Evolutionary conservation across 2,113 vertebrate genomes (phyloP).

Genomic region (Bambusicola thoracicus): DNA sequence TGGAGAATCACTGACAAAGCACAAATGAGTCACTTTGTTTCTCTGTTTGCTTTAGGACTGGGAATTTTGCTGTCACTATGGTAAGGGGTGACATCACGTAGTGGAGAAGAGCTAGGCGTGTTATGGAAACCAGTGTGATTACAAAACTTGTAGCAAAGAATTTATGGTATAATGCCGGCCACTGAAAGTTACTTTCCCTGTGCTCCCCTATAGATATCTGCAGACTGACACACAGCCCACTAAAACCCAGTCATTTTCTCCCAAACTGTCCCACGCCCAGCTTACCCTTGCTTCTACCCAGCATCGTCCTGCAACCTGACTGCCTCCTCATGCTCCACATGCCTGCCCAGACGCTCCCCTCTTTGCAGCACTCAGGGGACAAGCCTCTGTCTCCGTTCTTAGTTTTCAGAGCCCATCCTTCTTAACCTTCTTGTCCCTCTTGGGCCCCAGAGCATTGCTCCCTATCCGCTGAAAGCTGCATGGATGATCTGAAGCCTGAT

Average conservation of each 20-base stretch:
- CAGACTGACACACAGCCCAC: background rate
- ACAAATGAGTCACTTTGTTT: slow-evolving; percentile 30
- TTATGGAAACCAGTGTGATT: background rate
- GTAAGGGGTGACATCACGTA: background rate
- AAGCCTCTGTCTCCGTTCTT: background rate
- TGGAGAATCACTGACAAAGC: background rate
- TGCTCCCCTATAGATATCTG: background rate
- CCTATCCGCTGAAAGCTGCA: background rate
- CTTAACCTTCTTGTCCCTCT: background rate
- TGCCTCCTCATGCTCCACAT: rapidly evolving
- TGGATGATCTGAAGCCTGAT: background rate
- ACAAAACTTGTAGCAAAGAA: background rate
- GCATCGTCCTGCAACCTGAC: background rate
- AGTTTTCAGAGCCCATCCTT: background rate
- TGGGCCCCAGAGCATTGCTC: background rate
- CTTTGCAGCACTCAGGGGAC: background rate
- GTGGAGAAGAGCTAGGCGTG: background rate
- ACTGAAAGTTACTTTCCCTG: background rate
- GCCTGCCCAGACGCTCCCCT: background rate
- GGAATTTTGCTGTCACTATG: background rate
- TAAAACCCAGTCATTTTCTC: background rate
- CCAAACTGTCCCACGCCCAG: background rate
- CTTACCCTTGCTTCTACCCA: background rate
- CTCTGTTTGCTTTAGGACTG: slow-evolving; percentile 49
- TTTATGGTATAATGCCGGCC: background rate